phyloP scores from a whole-genome alignment of 2,113 vertebrate species.

The Sciurus niger region DNA sequence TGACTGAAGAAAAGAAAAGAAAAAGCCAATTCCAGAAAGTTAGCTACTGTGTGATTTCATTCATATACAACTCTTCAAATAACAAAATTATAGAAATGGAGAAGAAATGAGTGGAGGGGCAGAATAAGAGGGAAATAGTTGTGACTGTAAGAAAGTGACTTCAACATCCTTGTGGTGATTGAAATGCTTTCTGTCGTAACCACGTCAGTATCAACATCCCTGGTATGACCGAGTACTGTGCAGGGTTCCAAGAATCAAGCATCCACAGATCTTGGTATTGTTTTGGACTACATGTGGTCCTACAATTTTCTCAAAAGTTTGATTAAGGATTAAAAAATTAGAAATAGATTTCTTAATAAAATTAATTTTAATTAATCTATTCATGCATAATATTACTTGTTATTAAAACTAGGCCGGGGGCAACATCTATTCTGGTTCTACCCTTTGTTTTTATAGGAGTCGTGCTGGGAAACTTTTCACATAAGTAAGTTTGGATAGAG shows the following conservation, averaged over 20 bases:
- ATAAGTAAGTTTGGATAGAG: constrained; percentile 53
- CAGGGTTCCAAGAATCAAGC: too few relatives aligned
- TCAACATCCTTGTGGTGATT: not conserved
- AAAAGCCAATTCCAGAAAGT: not conserved
- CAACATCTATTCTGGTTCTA: not conserved
- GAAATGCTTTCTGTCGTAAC: not conserved
- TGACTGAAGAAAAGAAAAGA: not conserved
- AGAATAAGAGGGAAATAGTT: not conserved
- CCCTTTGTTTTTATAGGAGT: constrained; percentile 43
- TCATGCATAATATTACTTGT: not conserved
- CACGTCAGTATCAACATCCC: not conserved
- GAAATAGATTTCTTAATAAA: constrained; percentile 20
- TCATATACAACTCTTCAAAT: not conserved
- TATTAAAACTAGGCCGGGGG: not conserved
- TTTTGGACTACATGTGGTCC: not conserved
- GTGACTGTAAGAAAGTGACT: not conserved
- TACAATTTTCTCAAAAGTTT: not conserved
- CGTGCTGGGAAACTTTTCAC: constrained; percentile 70
- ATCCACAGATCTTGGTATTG: not conserved
- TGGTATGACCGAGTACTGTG: not conserved
- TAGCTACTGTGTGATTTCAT: not conserved
- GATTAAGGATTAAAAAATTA: not conserved
- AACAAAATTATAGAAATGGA: not conserved
- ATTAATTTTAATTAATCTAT: not conserved
- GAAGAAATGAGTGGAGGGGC: not conserved